phyloP scores from a whole-genome alignment of 2,113 vertebrate species.

The Vidua macroura region DNA sequence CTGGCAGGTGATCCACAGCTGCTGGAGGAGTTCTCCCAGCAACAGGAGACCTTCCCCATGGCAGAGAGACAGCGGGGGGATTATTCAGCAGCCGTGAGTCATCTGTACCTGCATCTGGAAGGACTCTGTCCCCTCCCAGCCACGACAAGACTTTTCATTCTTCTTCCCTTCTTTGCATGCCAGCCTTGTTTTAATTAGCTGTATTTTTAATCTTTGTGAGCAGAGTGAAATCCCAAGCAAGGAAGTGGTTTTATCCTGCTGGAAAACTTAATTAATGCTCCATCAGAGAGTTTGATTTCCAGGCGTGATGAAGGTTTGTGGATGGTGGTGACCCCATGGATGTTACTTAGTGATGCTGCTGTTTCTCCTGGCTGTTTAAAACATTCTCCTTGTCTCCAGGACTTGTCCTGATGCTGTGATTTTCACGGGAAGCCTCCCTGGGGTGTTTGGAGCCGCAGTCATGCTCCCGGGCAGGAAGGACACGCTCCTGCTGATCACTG shows the following conservation, averaged over 20 bases:
- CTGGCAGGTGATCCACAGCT: neutral
- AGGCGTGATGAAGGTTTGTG: neutral
- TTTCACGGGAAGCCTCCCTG: neutral
- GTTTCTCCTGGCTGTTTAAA: neutral
- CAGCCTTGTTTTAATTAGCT: constrained; percentile 12
- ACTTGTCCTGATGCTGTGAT: neutral
- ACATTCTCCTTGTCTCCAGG: neutral
- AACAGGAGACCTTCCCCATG: neutral
- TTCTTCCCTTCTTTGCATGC: neutral
- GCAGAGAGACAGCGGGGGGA: neutral
- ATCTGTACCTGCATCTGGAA: neutral
- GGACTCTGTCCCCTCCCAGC: neutral
- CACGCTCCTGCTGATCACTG: neutral
- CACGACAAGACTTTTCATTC: neutral
- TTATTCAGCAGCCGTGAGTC: neutral
- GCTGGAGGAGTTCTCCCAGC: neutral
- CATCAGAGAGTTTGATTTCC: neutral
- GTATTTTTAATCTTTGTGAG: neutral
- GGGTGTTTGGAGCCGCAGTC: rapidly evolving
- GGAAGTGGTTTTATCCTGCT: neutral
- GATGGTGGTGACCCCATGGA: rapidly evolving
- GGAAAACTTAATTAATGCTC: constrained; percentile 1
- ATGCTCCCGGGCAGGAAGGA: neutral
- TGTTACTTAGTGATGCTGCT: neutral
- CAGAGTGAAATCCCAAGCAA: neutral